Percentiles rank a stretch among this genome's conserved stretches.
phyloP scores from a whole-genome alignment of 2,113 vertebrate genomes.

The Gnathonemus longibarbis region DNA sequence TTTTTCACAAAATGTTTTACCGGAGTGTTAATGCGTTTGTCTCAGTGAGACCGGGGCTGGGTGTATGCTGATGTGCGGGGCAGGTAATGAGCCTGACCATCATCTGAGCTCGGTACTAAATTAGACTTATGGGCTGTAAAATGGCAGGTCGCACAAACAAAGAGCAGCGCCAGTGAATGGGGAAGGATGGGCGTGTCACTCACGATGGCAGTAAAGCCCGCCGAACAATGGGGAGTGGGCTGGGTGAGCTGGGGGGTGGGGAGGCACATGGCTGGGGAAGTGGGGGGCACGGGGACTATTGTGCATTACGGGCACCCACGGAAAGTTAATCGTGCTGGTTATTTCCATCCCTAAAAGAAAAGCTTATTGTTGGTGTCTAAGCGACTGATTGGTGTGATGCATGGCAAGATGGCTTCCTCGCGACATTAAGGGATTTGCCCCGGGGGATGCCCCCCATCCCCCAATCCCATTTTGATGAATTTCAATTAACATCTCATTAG shows the following conservation, averaged over 20 bases:
- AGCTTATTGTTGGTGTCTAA: slow-evolving; percentile 27
- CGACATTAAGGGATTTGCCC: slow-evolving; percentile 48
- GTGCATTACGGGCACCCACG: not conserved
- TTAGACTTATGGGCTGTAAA: not conserved
- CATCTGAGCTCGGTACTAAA: not conserved
- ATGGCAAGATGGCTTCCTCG: slow-evolving; percentile 35
- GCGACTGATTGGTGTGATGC: slow-evolving; percentile 27
- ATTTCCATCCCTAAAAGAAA: slow-evolving; percentile 22
- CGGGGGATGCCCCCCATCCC: slow-evolving; percentile 29
- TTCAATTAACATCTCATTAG: slow-evolving; percentile 55
- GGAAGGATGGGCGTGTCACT: slow-evolving; percentile 62
- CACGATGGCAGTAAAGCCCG: slow-evolving; percentile 34
- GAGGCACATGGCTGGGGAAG: slow-evolving; percentile 44
- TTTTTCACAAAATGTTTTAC: not conserved
- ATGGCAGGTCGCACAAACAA: slow-evolving; percentile 15
- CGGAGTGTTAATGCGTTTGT: not conserved
- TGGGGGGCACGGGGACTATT: slow-evolving; percentile 28
- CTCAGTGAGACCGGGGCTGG: not conserved
- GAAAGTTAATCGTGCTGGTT: slow-evolving; percentile 14
- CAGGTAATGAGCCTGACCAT: not conserved
- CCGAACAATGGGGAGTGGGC: slow-evolving; percentile 57
- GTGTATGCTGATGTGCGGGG: not conserved
- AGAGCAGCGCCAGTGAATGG: not conserved
- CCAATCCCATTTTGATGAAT: slow-evolving; percentile 42
- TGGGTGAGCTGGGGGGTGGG: slow-evolving; percentile 37